These are phyloP conservation scores for Phthorimaea operculella DNA, from an alignment of 1,140 invertebrate genomes.

Conservation along the genomic window DNA sequence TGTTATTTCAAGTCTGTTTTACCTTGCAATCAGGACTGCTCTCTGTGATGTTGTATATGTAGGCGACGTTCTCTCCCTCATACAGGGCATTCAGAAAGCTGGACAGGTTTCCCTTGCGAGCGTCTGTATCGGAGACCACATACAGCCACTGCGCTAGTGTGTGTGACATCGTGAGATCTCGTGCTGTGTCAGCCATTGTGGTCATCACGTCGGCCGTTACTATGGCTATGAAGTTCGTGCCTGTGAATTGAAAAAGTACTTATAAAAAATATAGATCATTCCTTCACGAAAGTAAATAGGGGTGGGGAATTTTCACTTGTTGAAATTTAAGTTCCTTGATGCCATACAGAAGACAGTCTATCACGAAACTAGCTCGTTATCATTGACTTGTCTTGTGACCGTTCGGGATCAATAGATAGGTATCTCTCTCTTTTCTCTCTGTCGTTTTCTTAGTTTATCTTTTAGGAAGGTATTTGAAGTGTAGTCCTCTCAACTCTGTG, in stretches of 20 bases:
- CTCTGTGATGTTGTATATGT: constrained; percentile 77
- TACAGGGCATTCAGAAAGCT: constrained; percentile 69
- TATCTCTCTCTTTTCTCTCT: no score
- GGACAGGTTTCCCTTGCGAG: constrained; percentile 60
- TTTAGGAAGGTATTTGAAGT: no score
- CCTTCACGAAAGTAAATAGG: no score
- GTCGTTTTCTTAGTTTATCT: no score
- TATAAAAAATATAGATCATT: no score
- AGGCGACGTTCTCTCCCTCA: constrained; percentile 87
- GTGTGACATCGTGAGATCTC: constrained; percentile 72
- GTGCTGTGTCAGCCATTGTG: constrained; percentile 75
- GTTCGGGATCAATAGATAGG: no score
- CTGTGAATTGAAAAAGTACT: constrained; percentile 32
- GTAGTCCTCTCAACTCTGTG: no score
- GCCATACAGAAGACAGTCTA: no score
- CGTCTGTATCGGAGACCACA: constrained; percentile 73
- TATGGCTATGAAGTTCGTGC: constrained; percentile 66
- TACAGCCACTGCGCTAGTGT: constrained; percentile 83
- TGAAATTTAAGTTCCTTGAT: no score
- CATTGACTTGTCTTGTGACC: no score
- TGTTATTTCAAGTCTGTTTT: constrained; percentile 8
- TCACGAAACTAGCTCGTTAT: no score
- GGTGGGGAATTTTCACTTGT: no score
- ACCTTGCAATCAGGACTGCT: constrained; percentile 66
- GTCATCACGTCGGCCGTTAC: constrained; percentile 62